These are phyloP conservation scores for Loriculus beryllinus DNA, from an alignment of 2,797 vertebrate genomes.

Conservation along the genomic window DNA sequence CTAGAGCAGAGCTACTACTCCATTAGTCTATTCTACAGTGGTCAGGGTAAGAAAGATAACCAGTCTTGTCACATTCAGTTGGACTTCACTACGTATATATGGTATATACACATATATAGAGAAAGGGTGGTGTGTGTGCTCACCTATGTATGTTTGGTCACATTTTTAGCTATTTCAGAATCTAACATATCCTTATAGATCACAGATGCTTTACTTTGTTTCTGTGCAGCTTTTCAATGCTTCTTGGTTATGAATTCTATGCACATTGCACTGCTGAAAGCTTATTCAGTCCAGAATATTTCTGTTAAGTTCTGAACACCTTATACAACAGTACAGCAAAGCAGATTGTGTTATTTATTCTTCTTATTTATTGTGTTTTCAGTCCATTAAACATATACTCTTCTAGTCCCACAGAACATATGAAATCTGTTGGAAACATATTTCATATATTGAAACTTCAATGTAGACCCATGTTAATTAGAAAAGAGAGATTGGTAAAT, in stretches of 20 bases:
- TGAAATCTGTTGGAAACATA: neutral
- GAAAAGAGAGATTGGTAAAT: neutral
- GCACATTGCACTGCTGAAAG: neutral
- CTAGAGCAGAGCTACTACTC: neutral
- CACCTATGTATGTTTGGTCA: neutral
- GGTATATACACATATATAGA: neutral
- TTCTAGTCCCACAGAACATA: neutral
- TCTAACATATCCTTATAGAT: neutral
- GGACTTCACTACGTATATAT: neutral
- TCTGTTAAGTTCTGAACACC: neutral
- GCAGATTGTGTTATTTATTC: slow-evolving; percentile 16
- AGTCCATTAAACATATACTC: neutral
- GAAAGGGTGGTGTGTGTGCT: neutral
- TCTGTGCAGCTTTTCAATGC: neutral
- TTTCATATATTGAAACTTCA: neutral
- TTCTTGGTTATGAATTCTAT: neutral
- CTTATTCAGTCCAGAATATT: neutral
- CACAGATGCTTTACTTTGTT: neutral
- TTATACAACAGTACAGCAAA: neutral
- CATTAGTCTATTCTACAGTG: neutral
- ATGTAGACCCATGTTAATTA: neutral
- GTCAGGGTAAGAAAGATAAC: neutral
- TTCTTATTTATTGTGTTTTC: neutral
- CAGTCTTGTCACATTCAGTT: neutral
- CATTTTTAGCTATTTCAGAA: neutral